Base-by-base conservation (phyloP, 2,888 invertebrate genomes). In the Epicampocera succincta region DNA sequence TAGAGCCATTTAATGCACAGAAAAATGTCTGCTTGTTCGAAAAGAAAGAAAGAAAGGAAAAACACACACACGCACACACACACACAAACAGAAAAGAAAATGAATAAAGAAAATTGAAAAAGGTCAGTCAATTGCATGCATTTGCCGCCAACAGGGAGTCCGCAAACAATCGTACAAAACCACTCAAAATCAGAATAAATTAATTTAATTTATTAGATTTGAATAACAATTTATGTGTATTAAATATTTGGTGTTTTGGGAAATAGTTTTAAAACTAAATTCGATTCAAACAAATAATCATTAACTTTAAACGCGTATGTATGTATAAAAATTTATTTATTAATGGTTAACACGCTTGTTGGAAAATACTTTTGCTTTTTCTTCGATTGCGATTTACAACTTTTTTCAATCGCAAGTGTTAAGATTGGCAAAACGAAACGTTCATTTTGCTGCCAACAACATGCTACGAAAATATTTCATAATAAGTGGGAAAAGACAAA, bases 321-420 rank as follows among this genome's bases (percentile, higher is more conserved):
- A 73, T 54, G 38, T 3, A 29, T 8, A 48, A 38, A 17, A 19
- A 54, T 29, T 19, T 42, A 8, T 66, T 66, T 66, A 75, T 68
- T 60, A 46, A 12, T 44, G 44, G 52, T 76, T 69, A 76, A 76
- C 68, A 69, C 50, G 68, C 76, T 69, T 76, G 76, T 69, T 54
- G 13, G 42, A 29, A 68, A 60, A 68, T 44, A 50, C 33, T 15
- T 40, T 13, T 15, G 38, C 21, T 38, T 69, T 38, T 15, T 19
- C 2, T 58, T 69, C 11, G 15, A n/a, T 46, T 17, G 29, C 46
- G 54, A 56, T 25, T 25, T 25, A 25, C 46, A 21, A 15, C 40
- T 15, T 9, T 46, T 17, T 4, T 9, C 5, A 33, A 33, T 33
- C 33, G 33, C 33, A 6, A 3, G 9, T 9, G 33, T 3, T 33